phyloP scores from a whole-genome alignment of 2,113 vertebrate genomes.

The Trogon melanurus region DNA sequence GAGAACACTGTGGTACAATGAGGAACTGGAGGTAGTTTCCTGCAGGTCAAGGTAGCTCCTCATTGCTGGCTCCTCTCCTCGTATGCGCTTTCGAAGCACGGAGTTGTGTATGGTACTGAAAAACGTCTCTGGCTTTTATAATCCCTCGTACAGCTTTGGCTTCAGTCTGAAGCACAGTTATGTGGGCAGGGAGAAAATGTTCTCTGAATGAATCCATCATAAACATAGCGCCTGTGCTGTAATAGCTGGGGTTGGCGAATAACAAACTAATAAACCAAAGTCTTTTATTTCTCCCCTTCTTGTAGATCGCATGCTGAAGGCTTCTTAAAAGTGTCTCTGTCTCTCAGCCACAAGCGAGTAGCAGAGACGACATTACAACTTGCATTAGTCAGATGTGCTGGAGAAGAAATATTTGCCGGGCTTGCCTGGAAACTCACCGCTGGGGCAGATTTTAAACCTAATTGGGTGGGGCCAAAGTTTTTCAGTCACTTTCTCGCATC shows the following conservation, averaged over 20 bases:
- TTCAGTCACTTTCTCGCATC: not conserved
- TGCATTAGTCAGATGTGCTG: not conserved
- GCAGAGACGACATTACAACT: not conserved
- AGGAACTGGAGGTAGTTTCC: not conserved
- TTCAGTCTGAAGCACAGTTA: slow-evolving; percentile 25
- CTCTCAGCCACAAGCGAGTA: not conserved
- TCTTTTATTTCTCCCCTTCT: slow-evolving; percentile 2
- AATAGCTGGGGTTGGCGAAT: not conserved
- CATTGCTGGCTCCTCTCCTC: not conserved
- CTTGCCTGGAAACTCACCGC: not conserved
- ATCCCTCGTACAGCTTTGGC: slow-evolving; percentile 9
- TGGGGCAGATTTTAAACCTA: not conserved
- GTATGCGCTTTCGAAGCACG: not conserved
- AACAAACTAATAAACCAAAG: slow-evolving; percentile 29
- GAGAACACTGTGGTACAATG: not conserved
- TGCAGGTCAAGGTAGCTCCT: not conserved
- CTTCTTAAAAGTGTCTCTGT: not conserved
- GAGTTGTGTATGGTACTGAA: not conserved
- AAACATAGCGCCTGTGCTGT: slow-evolving; percentile 9
- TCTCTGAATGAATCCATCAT: slow-evolving; percentile 34
- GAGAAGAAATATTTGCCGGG: not conserved
- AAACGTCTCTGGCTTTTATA: slow-evolving; percentile 26
- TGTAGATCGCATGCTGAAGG: not conserved
- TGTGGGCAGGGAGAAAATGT: slow-evolving; percentile 45
- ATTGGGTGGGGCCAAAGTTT: not conserved